Evolutionary conservation across 2,797 vertebrate genomes (phyloP).

Genomic region (Sebastes paucispinis): DNA sequence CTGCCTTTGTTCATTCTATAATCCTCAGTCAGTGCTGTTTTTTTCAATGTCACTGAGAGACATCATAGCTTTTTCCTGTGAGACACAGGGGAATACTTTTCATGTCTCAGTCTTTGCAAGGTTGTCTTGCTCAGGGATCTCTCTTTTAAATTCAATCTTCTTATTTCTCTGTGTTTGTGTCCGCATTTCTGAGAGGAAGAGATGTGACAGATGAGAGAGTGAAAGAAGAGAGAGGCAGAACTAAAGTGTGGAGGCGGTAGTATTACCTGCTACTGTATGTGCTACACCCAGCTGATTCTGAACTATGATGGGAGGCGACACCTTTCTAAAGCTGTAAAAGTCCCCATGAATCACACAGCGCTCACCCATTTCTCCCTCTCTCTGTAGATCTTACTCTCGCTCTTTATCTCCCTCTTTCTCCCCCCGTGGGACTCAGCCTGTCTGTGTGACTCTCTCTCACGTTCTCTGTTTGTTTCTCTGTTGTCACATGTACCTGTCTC

Average conservation of each 20-base stretch:
- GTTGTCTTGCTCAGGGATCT: constrained; percentile 10
- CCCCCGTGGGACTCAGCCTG: constrained; percentile 43
- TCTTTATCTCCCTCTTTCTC: constrained; percentile 31
- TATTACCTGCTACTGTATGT: constrained; percentile 54
- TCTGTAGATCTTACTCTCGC: constrained; percentile 27
- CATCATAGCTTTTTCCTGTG: constrained; percentile 4
- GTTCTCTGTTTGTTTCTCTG: constrained; percentile 35
- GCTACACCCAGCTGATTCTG: constrained; percentile 51
- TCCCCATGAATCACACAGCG: constrained; percentile 71
- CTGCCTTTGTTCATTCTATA: constrained; percentile 28
- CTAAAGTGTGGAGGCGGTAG: constrained; percentile 31
- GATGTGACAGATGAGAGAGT: constrained; percentile 10
- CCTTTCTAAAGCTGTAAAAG: constrained; percentile 74
- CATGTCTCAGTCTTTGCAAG: constrained; percentile 24
- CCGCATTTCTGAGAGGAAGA: constrained; percentile 4
- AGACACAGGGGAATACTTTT: constrained; percentile 18
- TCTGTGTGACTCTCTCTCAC: constrained; percentile 27
- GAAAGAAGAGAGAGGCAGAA: constrained; percentile 2
- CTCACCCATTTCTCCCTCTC: constrained; percentile 13
- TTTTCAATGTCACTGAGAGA: constrained; percentile 12
- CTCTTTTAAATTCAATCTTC: constrained; percentile 38
- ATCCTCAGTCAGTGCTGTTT: constrained; percentile 11
- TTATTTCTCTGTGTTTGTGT: constrained; percentile 5
- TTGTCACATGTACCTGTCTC: constrained; percentile 59
- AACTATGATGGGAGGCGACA: constrained; percentile 73